Conservation (phyloP, 2,113 vertebrate species). For the Morone saxatilis region DNA sequence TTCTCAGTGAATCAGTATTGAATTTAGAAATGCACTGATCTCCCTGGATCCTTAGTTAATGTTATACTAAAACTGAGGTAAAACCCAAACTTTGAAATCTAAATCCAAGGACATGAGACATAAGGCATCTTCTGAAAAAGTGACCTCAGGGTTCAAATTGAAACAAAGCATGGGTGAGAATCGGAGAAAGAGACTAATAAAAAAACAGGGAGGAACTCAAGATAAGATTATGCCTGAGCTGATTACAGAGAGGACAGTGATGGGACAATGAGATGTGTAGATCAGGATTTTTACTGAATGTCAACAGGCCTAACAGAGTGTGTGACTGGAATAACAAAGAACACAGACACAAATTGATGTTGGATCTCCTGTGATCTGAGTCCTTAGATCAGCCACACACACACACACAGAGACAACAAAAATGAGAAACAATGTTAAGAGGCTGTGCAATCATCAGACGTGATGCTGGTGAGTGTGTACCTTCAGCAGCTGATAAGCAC, state of each 20-base stretch:
- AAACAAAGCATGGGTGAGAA: background rate
- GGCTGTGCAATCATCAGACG: conserved; percentile 4
- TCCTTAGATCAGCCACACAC: background rate
- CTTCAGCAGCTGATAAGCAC: background rate
- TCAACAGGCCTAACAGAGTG: conserved; percentile 32
- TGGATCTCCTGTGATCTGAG: conserved; percentile 22
- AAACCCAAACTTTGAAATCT: conserved; percentile 13
- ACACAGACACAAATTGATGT: conserved; percentile 38
- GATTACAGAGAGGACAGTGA: conserved; percentile 54
- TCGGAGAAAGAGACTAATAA: background rate
- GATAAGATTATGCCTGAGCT: conserved; percentile 48
- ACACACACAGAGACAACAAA: background rate
- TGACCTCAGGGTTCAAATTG: background rate
- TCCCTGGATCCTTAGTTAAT: background rate
- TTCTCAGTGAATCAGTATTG: background rate
- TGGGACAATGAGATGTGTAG: conserved; percentile 53
- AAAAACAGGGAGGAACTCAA: conserved; percentile 23
- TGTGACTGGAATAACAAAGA: conserved; percentile 57
- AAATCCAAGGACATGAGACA: background rate
- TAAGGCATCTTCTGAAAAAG: background rate
- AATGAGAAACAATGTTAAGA: background rate
- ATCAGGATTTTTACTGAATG: conserved; percentile 61
- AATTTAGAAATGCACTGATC: background rate
- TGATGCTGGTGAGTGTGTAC: conserved; percentile 1
- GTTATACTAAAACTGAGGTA: conserved; percentile 4